phyloP scores from a whole-genome alignment of 1,140 invertebrate species.

The Scaptomyza montana region DNA sequence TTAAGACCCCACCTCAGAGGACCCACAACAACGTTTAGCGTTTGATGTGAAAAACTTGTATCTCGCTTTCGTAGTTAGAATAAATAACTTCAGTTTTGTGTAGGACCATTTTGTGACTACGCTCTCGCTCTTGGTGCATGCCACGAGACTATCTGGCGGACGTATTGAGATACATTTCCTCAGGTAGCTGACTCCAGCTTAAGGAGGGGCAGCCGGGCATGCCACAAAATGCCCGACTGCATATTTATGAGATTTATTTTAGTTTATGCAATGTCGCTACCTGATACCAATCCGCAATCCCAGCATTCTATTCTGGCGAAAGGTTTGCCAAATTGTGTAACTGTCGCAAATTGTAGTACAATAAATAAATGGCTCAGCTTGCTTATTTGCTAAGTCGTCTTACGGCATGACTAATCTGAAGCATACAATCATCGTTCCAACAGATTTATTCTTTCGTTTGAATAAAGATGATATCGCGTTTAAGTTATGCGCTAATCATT shows the following conservation, averaged over 20 bases:
- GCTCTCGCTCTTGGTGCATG: conserved; percentile 12
- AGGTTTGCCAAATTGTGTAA: conserved; percentile 48
- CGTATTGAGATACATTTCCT: conserved; percentile 58
- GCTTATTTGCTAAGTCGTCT: conserved; percentile 50
- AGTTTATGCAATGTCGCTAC: conserved; percentile 76
- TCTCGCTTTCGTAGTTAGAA: conserved; percentile 64
- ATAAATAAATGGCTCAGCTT: neutral
- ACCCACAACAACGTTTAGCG: conserved; percentile 70
- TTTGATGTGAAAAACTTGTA: conserved; percentile 67
- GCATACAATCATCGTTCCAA: conserved; percentile 24
- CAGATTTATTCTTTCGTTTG: conserved; percentile 29
- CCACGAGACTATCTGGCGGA: conserved; percentile 42
- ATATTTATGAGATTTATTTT: conserved; percentile 82
- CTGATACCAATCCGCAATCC: conserved; percentile 49
- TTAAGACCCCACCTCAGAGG: conserved; percentile 14
- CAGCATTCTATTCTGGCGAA: conserved; percentile 57
- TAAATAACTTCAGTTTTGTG: conserved; percentile 62
- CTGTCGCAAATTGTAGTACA: conserved; percentile 48
- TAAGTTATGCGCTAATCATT: conserved; percentile 15
- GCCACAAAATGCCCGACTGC: conserved; percentile 20
- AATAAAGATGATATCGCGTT: conserved; percentile 9
- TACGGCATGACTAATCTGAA: conserved; percentile 23
- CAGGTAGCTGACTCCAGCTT: conserved; percentile 28
- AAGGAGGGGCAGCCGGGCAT: too few relatives aligned
- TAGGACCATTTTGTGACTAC: neutral